Conservation (phyloP, 1,140 invertebrate genomes). For the Drosophila insularis region DNA sequence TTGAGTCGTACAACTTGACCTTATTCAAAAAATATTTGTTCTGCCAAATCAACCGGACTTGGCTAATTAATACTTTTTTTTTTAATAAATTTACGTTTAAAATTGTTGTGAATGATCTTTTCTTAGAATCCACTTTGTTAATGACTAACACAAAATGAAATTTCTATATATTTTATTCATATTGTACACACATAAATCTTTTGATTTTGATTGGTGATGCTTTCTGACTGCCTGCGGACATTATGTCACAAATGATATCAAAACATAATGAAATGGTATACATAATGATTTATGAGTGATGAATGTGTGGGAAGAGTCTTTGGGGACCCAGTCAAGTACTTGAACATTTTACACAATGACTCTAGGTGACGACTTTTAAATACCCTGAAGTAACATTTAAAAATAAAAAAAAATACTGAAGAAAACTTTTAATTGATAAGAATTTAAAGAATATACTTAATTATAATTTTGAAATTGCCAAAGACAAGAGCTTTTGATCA, state of each 20-base stretch:
- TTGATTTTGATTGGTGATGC: slow-evolving; percentile 8
- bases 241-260: slow-evolving; percentile 11
- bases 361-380: background rate
- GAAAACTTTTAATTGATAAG: too few species aligned
- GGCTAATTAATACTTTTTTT: slow-evolving; percentile 14
- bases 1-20: background rate
- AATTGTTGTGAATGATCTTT: slow-evolving; percentile 17
- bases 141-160: slow-evolving; percentile 32
- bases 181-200: slow-evolving; percentile 8
- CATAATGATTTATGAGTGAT: slow-evolving; percentile 22
- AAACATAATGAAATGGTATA: slow-evolving; percentile 2
- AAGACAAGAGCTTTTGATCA: too few species aligned
- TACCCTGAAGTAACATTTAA: too few species aligned
- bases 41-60: slow-evolving; percentile 6
- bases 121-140: slow-evolving; percentile 20
- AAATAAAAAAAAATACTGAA: too few species aligned
- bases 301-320: background rate
- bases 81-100: background rate
- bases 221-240: slow-evolving; percentile 3
- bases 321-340: background rate
- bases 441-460: too few species aligned
- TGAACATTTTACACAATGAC: background rate
- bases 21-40: slow-evolving; percentile 9
- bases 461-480: too few species aligned
- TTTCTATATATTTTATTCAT: slow-evolving; percentile 15